Evolutionary conservation across 2,888 invertebrate species (phyloP).

Genomic region (Xestia c-nigrum): DNA sequence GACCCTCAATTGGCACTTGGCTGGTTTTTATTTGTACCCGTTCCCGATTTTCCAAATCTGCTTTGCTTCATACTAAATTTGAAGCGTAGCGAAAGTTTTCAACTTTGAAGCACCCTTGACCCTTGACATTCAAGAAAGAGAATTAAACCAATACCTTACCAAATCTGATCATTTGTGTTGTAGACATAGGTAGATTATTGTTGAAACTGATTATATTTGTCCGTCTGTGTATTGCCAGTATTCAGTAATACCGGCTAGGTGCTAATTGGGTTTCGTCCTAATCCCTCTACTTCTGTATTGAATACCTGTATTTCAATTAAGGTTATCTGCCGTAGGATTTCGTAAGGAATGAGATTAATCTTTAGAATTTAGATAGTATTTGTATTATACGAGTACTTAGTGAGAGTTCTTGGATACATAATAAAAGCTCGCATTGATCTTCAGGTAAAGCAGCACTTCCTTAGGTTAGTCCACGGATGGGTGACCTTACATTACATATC

Average conservation of each 20-base stretch:
- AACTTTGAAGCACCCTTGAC: too few relatives aligned
- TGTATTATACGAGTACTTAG: neutral
- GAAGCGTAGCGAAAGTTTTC: neutral
- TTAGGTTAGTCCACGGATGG: too few relatives aligned
- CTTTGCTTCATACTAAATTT: neutral
- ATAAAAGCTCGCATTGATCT: neutral
- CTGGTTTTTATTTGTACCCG: too few relatives aligned
- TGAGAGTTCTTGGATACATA: neutral
- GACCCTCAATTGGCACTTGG: too few relatives aligned
- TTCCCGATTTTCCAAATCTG: neutral
- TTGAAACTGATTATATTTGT: neutral
- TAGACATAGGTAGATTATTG: neutral
- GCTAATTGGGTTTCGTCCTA: slow-evolving; percentile 36
- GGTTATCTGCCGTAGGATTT: neutral
- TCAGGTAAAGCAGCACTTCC: too few relatives aligned
- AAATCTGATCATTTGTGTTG: neutral
- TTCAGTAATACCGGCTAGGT: slow-evolving; percentile 6
- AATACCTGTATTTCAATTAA: slow-evolving; percentile 10
- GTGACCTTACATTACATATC: too few relatives aligned
- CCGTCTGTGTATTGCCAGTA: neutral
- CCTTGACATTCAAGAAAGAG: neutral
- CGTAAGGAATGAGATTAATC: neutral
- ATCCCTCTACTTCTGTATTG: slow-evolving; percentile 18
- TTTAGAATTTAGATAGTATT: neutral
- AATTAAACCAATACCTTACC: neutral